Evolutionary conservation across 2,797 vertebrate species (phyloP).

Genomic region (Trachops cirrhosus): DNA sequence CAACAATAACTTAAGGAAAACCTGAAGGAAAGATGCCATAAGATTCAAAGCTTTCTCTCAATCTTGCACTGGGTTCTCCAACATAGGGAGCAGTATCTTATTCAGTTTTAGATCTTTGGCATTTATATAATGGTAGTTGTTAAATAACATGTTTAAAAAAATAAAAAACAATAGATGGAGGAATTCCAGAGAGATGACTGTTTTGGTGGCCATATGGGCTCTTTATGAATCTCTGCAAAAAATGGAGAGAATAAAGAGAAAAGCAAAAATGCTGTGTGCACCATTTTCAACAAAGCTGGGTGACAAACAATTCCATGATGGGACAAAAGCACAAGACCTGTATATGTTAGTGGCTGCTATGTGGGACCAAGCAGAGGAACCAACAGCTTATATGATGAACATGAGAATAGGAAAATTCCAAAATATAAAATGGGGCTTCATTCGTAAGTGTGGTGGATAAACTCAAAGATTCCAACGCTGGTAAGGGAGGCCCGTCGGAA

Average conservation of each 20-base stretch:
- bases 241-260: not conserved
- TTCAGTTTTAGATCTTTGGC: not conserved
- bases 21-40: not conserved
- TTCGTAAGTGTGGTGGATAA: not conserved
- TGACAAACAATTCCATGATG: accelerated
- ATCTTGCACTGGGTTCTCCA: not conserved
- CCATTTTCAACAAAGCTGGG: not conserved
- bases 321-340: not conserved
- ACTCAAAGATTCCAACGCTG: not conserved
- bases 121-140: not conserved
- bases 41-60: not conserved
- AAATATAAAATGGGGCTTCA: not conserved
- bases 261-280: not conserved
- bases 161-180: not conserved
- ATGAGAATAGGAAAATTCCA: not conserved
- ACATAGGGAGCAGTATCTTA: not conserved
- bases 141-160: not conserved
- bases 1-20: not conserved
- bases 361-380: not conserved
- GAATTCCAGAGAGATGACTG: not conserved
- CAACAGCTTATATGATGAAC: not conserved
- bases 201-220: not conserved
- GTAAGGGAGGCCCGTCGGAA: not conserved
- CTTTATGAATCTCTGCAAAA: not conserved
- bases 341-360: no score